phyloP scores from a whole-genome alignment of 2,113 vertebrate species.

The Ornithorhynchus anatinus region DNA sequence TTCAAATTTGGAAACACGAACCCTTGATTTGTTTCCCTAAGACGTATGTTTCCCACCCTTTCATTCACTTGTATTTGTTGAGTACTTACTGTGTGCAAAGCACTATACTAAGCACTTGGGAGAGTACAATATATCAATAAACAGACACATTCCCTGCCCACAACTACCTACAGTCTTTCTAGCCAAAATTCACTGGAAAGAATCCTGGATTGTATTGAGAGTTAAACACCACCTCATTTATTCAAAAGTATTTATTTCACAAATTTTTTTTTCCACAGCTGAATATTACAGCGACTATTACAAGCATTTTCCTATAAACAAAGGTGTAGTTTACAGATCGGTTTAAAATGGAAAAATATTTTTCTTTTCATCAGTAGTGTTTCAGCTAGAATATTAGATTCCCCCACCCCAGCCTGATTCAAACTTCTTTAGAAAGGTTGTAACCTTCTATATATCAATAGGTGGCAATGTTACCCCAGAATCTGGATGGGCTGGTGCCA shows the following conservation, averaged over 20 bases:
- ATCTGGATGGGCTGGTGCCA: no score
- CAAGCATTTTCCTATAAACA: constrained; percentile 65
- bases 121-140: not conserved
- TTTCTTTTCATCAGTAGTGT: constrained; percentile 41
- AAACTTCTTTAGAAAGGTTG: constrained; percentile 9
- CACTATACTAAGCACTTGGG: no score
- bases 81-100: no score
- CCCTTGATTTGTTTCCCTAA: no score
- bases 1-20: no score
- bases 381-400: constrained; percentile 35
- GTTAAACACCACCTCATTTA: constrained; percentile 25
- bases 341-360: constrained; percentile 67
- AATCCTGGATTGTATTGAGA: constrained; percentile 6
- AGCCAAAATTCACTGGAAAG: not conserved
- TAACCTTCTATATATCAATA: constrained; percentile 24
- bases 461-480: constrained; percentile 1
- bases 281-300: constrained; percentile 63
- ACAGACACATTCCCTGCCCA: not conserved
- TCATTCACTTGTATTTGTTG: no score
- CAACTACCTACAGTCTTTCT: not conserved
- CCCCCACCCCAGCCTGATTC: constrained; percentile 15
- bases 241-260: constrained; percentile 75
- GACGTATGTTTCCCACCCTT: no score
- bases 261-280: constrained; percentile 60
- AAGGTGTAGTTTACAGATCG: constrained; percentile 66